Conservation (phyloP, 2,113 vertebrate genomes). For the Amblyornis subalaris region DNA sequence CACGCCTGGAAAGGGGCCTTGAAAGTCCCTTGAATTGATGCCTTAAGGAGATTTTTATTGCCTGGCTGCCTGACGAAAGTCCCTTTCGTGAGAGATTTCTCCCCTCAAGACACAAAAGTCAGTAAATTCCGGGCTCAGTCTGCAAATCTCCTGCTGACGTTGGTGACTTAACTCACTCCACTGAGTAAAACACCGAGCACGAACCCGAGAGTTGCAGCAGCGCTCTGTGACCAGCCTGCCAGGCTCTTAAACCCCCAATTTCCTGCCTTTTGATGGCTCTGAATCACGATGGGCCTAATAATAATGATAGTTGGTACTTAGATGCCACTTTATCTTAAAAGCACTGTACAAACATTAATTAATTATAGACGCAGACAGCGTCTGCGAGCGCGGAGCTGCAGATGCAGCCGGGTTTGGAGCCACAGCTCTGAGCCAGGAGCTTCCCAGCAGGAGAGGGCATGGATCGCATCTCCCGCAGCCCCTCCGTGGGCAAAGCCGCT, state of each 20-base stretch:
- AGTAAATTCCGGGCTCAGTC: background rate
- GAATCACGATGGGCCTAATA: slow-evolving; percentile 26
- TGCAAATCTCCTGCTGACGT: background rate
- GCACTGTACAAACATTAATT: slow-evolving; percentile 50
- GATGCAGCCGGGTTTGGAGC: background rate
- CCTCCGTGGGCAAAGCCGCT: background rate
- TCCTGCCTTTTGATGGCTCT: slow-evolving; percentile 42
- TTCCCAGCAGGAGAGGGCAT: background rate
- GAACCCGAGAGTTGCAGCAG: background rate
- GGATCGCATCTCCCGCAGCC: background rate
- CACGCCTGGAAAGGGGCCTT: background rate
- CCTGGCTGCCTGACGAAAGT: background rate
- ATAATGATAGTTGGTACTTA: slow-evolving; percentile 38
- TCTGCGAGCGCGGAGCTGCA: background rate
- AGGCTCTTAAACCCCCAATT: slow-evolving; percentile 32
- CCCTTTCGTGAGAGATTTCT: background rate
- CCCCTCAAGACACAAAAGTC: background rate
- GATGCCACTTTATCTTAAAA: slow-evolving; percentile 46
- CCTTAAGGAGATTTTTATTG: background rate
- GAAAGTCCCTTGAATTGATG: background rate
- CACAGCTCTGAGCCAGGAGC: background rate
- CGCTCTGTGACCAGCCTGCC: background rate
- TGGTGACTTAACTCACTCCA: background rate
- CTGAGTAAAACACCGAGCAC: background rate
- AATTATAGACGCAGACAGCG: slow-evolving; percentile 26